Base-by-base conservation (phyloP, 2,888 invertebrate species). In the Tetranychus piercei region DNA sequence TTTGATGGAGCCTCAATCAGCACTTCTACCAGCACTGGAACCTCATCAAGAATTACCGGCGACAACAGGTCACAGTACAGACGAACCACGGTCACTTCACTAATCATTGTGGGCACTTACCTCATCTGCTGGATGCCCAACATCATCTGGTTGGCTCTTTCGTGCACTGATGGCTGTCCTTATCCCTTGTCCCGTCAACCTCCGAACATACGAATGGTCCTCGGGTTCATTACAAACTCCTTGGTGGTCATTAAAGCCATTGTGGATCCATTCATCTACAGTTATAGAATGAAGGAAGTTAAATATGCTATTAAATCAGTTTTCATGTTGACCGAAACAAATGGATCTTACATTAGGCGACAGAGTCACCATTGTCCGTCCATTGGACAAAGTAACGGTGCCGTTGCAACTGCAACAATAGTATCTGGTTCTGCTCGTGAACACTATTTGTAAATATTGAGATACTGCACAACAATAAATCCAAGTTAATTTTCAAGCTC, bases 181-280 rank as follows among this genome's bases (percentile, higher is more conserved):
- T 78, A 82, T 76, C 77, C 79, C 4, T 78, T 80, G 45, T 74
- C 78, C 3, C 70, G 77, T 44, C 78, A 81, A 74, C 76, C 77
- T 11, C 45, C 75, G 18, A 75, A 72, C 67, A 75, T 75, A 20
- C 74, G 78, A 6, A 75, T 79, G 4, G 72, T 77, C 1, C 75
- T 78, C 55, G 76, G 77, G 77, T 81, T 82, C 73, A 78, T 82
- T 43, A 81, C 82, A 74, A 87, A 87, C 80, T 82, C 84, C 20
- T 83, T 88, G 74, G 83, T 88, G 70, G 86, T 88, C 72, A 81
- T 87, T 77, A 88, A 88, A 80, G 86, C 87, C 45, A 81, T 88
- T 74, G 83, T 85, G 66, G 87, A 88, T 81, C 87, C 88, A 0
- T 86, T 88, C 77, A 87, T 88, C 74, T 88, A 88, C 80, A 87